Conservation (phyloP, 2,113 vertebrate genomes). For the Tyrannus savana region DNA sequence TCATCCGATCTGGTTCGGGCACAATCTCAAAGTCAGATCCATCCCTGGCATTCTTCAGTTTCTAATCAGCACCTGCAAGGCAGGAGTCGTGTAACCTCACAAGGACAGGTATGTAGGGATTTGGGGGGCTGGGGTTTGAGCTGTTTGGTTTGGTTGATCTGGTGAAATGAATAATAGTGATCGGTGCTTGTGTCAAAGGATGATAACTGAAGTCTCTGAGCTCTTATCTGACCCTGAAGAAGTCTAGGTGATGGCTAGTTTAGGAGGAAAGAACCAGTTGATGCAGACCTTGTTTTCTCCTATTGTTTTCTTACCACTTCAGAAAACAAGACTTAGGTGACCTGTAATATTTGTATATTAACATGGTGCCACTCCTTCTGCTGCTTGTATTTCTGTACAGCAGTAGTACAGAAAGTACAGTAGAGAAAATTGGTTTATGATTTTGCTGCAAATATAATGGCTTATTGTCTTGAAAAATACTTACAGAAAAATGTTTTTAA, state of each 20-base stretch:
- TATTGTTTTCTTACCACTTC: neutral
- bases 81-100: constrained; percentile 54
- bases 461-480: neutral
- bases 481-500: neutral
- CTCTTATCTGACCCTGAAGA: neutral
- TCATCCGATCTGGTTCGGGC: constrained; percentile 62
- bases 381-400: neutral
- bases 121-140: neutral
- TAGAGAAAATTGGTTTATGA: neutral
- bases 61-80: constrained; percentile 72
- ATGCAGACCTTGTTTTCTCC: neutral
- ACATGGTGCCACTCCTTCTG: neutral
- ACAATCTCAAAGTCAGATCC: constrained; percentile 65
- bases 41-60: constrained; percentile 74
- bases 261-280: neutral
- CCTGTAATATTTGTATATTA: neutral
- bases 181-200: neutral
- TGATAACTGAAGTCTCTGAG: neutral
- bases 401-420: neutral
- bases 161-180: neutral
- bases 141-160: neutral
- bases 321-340: neutral
- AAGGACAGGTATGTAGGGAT: constrained; percentile 76
- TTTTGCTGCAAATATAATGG: neutral
- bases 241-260: neutral